Conservation (phyloP, 2,113 vertebrate genomes). For the Emydocephalus ijimae region DNA sequence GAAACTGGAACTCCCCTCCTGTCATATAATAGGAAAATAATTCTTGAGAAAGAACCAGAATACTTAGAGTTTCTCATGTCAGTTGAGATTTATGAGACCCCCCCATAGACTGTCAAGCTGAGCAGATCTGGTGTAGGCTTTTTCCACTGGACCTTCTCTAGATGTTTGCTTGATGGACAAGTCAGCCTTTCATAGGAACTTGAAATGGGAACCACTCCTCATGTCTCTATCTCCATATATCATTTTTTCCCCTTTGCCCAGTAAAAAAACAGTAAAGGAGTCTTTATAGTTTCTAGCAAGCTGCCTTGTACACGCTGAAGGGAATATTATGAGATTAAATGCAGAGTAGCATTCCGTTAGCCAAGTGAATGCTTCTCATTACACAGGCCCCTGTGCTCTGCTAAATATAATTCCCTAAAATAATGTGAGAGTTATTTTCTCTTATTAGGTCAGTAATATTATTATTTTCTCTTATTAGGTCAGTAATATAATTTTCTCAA, state of each 20-base stretch:
- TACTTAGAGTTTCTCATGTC: background rate
- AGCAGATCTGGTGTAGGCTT: constrained; percentile 3
- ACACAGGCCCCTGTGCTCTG: constrained; percentile 70
- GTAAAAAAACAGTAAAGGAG: constrained; percentile 63
- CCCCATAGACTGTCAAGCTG: background rate
- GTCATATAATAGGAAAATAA: background rate
- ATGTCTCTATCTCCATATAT: constrained; percentile 66
- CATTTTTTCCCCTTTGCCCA: constrained; percentile 54
- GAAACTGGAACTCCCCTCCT: background rate
- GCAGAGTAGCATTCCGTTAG: constrained; percentile 67
- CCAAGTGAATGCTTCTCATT: constrained; percentile 74
- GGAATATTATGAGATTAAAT: constrained; percentile 77
- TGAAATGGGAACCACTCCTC: constrained; percentile 60
- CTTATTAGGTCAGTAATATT: constrained; percentile 73
- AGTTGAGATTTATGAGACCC: background rate
- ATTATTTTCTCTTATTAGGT: constrained; percentile 74
- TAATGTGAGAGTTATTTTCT: constrained; percentile 72
- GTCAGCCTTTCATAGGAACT: constrained; percentile 44
- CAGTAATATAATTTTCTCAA: constrained; percentile 71
- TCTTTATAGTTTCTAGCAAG: constrained; percentile 68
- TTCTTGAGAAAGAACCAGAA: background rate
- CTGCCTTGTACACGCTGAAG: constrained; percentile 70
- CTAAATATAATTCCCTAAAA: constrained; percentile 74
- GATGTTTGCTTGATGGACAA: background rate
- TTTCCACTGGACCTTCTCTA: constrained; percentile 31